Conservation (phyloP, 2,797 vertebrate genomes). For the Pantherophis alleghaniensis region DNA sequence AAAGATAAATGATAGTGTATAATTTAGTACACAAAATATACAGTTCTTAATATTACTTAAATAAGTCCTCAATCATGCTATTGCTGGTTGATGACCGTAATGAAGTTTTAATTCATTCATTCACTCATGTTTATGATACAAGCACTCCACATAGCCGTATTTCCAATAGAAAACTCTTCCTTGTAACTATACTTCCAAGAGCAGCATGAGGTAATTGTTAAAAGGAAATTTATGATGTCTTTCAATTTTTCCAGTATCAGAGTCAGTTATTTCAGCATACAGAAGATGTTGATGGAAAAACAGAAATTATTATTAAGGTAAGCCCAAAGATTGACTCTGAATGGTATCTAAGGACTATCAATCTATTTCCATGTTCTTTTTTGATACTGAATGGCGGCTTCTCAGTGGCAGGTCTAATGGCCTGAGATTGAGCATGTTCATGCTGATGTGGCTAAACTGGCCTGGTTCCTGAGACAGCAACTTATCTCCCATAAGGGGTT, state of each 20-base stretch:
- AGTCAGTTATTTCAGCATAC: slow-evolving; percentile 79
- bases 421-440: neutral
- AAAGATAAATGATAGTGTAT: neutral
- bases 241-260: slow-evolving; percentile 73
- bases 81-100: too few relatives aligned
- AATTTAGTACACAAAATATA: neutral
- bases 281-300: slow-evolving; percentile 82
- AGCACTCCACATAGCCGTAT: neutral
- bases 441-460: neutral
- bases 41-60: neutral
- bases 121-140: neutral
- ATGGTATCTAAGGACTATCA: neutral
- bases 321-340: slow-evolving; percentile 19
- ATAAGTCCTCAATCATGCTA: neutral
- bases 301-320: slow-evolving; percentile 88
- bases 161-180: neutral
- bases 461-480: neutral
- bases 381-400: neutral
- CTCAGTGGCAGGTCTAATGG: neutral
- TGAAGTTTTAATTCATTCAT: too few relatives aligned
- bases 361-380: neutral
- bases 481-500: neutral
- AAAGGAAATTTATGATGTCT: neutral
- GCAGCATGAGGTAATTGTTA: accelerated
- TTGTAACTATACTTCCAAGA: neutral